These are phyloP conservation scores for Poeciliopsis occidentalis DNA, from an alignment of 2,113 vertebrate genomes.

Conservation along the genomic window DNA sequence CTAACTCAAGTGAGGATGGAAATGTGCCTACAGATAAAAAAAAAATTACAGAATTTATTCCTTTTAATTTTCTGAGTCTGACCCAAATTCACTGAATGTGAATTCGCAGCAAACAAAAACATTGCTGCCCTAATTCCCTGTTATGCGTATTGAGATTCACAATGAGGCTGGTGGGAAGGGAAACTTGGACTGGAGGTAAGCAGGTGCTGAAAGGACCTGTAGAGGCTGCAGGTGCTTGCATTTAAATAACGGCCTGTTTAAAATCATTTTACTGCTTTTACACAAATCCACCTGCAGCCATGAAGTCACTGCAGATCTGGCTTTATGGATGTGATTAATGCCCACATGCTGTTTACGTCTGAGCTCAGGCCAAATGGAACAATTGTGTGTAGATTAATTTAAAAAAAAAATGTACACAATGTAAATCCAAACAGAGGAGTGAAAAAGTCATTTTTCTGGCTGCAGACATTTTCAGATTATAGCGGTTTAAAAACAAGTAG, in stretches of 20 bases:
- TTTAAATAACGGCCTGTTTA: background rate
- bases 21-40: background rate
- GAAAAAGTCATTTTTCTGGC: background rate
- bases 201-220: constrained; percentile 1
- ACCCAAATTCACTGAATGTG: background rate
- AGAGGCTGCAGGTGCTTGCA: background rate
- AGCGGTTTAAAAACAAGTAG: too few relatives aligned
- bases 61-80: background rate
- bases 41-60: background rate
- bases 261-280: background rate
- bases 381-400: background rate
- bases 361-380: background rate
- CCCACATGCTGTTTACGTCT: background rate
- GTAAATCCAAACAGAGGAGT: background rate
- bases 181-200: background rate
- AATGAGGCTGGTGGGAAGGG: background rate
- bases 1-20: background rate
- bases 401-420: background rate
- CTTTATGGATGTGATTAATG: constrained; percentile 1
- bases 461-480: too few relatives aligned
- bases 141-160: background rate
- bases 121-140: background rate
- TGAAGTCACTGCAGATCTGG: background rate
- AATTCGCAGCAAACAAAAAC: background rate
- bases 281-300: background rate